Base-by-base conservation (phyloP, 2,797 vertebrate species). In the Peromyscus attwateri region DNA sequence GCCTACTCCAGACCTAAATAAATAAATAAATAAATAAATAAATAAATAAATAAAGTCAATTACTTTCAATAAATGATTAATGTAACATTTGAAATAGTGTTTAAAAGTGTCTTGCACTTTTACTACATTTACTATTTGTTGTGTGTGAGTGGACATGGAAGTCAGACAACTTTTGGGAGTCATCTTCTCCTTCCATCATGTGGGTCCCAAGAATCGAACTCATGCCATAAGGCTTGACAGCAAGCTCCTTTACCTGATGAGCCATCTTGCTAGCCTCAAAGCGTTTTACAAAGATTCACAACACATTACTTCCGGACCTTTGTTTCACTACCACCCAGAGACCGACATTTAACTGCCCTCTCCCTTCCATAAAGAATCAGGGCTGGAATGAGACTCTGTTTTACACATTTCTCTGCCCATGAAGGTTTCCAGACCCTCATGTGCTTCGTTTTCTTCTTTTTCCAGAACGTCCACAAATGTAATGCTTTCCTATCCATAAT, bases 41-140 rank as follows among this genome's bases (percentile, higher is more conserved):
- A 13, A 52, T 12, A 52, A 52, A 52, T 13, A 52, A 52, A 66
- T 10, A 52, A 52, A 66, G 57, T 14, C n/a, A 89, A 89, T 46
- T 31, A 71, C 73, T 94, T 95, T 77, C 70, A 95, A 40, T 73
- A 92, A 83, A 79, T 29, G 31, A 83, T 89, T 62, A 52, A 73
- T 66, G 34, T 57, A 92, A 75, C 40, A 12, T 73, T 89, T 43
- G 73, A 92, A 79, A n/a, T 55, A n/a, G 40, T 80, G 29, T 91
- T 92, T 88, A 29, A 79, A 87, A 87, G 71, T 87, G 27, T 68
- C 90, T 90, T 57, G 52, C 34, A 57, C 25, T 5, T 57, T 29
- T 19, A 29, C n/a, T 81, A 14, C 25, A 43, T 43, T 83, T 17
- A 82, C n/a, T 13, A 81, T 60, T 40, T 62, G 40, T 10, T 23